These are phyloP conservation scores for Choloepus hoffmanni DNA, from an alignment of 2,113 vertebrate species.

Conservation along the genomic window DNA sequence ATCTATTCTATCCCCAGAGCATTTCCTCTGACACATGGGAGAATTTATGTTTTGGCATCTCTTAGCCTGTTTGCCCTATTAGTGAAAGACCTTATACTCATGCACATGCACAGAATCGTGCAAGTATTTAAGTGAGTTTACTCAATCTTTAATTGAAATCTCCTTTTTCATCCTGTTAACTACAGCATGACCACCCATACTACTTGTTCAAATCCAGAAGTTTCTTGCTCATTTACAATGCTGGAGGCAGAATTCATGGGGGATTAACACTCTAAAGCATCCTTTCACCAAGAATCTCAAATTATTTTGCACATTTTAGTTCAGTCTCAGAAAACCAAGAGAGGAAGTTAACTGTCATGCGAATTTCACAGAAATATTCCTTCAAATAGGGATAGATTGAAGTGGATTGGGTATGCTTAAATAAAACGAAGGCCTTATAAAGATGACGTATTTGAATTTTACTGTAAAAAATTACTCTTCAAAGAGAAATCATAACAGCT, in stretches of 20 bases:
- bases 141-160: conserved; percentile 79
- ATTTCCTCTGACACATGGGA: background rate
- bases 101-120: background rate
- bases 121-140: conserved; percentile 65
- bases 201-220: conserved; percentile 73
- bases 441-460: conserved; percentile 58
- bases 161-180: conserved; percentile 67
- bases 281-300: conserved; percentile 77
- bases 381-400: conserved; percentile 58
- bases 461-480: conserved; percentile 29
- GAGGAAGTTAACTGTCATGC: conserved; percentile 67
- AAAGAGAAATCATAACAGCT: conserved; percentile 44
- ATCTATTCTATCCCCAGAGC: background rate
- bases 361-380: conserved; percentile 11
- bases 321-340: conserved; percentile 74
- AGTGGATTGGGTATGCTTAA: conserved; percentile 45
- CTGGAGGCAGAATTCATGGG: conserved; percentile 73
- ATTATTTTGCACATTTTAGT: conserved; percentile 80
- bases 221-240: conserved; percentile 75
- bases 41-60: conserved; percentile 16
- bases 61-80: background rate
- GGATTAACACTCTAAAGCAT: conserved; percentile 79
- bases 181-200: conserved; percentile 69
- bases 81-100: background rate
- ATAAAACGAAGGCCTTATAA: conserved; percentile 57